Evolutionary conservation across 2,113 vertebrate genomes (phyloP), one percentile per base, ranked within the genome.

Genomic region (Anthoscopus minutus): DNA sequence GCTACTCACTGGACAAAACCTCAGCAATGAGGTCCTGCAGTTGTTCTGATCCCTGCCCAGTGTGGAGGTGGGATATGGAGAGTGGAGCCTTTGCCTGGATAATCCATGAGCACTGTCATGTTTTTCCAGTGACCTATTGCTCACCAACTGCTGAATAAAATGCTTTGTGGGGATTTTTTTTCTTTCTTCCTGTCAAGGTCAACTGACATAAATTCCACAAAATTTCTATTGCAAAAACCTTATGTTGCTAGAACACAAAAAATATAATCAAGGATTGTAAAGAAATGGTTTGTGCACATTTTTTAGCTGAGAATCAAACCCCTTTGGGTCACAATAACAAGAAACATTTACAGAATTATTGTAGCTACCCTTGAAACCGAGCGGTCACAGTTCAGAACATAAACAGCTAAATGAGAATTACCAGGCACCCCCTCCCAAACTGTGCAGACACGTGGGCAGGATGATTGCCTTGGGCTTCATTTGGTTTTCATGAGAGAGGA

Each of bases 401-500:
- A 13, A 87, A 48, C 20, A 65, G 33, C 58, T 54, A 31, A 51
- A 38, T 27, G 38, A 67, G 74, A 74, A 74, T 86, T 25, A 28
- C 40, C 40, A 64, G 72, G 37, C n/a, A 47, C 17, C 33, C 50
- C 18, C 40, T 58, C 54, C 81, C 64, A 48, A 19, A 11, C 1
- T 45, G 44, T 79, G 62, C 86, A 86, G 83, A 14, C 50, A 42
- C 2, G 0, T 9, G 72, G 76, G 7, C 66, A 48, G 37, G 24
- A 1, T 35, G 66, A 56, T 77, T 88, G 17, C 72, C 11, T 10
- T 17, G 35, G 28, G 19, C 13, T 81, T 83, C 53, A 35, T 80
- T 81, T 92, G 85, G 2, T 80, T 96, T 96, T 91, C 61, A 64
- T 81, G 56, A 82, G 79, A 40, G 77, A 66, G 51, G 80, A 76